Conservation (phyloP, 2,797 vertebrate genomes). For the Acipenser oxyrinchus region DNA sequence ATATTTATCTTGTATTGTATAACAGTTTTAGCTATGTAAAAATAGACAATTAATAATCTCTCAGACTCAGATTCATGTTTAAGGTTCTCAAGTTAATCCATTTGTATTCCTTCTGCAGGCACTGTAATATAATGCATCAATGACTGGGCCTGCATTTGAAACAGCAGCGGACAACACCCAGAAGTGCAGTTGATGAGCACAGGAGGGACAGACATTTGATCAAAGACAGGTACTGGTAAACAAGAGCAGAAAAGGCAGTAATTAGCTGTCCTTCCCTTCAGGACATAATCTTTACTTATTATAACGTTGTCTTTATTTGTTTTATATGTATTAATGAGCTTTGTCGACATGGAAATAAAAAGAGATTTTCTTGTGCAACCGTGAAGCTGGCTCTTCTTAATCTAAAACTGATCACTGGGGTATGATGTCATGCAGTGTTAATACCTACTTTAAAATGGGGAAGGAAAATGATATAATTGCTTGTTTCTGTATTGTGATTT, state of each 20-base stretch:
- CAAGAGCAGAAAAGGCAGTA: neutral
- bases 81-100: neutral
- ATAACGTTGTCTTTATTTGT: neutral
- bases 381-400: neutral
- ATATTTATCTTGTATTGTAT: too few species aligned
- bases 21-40: too few species aligned
- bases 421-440: too few species aligned
- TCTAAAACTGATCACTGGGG: too few species aligned
- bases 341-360: neutral
- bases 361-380: neutral
- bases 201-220: neutral
- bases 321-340: neutral
- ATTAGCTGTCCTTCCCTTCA: slow-evolving; percentile 2
- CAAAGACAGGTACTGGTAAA: slow-evolving; percentile 3
- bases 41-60: too few species aligned
- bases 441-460: too few species aligned
- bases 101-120: slow-evolving; percentile 2
- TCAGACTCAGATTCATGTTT: too few species aligned
- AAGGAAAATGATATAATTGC: too few species aligned
- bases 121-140: neutral
- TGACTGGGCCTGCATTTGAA: neutral
- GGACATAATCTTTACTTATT: neutral
- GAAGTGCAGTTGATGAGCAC: neutral
- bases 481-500: too few species aligned
- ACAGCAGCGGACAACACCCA: neutral